Base-by-base conservation (phyloP, 2,797 vertebrate species). In the Orestias chungarensis region DNA sequence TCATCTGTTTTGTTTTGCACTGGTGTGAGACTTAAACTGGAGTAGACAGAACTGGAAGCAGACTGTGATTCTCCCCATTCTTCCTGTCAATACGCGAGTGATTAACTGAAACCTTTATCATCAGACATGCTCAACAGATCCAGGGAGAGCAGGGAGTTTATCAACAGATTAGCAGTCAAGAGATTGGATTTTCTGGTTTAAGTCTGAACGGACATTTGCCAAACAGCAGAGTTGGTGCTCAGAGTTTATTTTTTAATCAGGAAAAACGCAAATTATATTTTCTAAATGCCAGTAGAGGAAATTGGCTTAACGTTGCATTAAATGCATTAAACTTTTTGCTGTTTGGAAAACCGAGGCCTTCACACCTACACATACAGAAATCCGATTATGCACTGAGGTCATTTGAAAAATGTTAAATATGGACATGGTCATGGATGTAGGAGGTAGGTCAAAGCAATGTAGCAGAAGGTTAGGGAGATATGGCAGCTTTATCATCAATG, bases 11-110 rank as follows among this genome's bases (percentile, higher is more conserved):
- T 94, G 94, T 95, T 95, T 95, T 95, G 95, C 95, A 95, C 94
- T 95, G 95, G 94, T 95, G 94, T 95, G 95, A 95, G 94, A 95
- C 95, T 95, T 95, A 95, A 94, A 95, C 94, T 87, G 94, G 86
- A 88, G 90, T 74, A 79, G 90, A 93, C 94, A 87, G 75, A 75
- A 64, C 42, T 80, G 83, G 75, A 68, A 73, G 78, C 65, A 3
- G 55, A 38, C 54, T 57, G 85, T 62, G 70, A 50, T 82, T 64
- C 31, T 77, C 66, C 64, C 47, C 47, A 29, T 70, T 82, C 35
- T 52, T 83, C 65, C 57, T 70, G 71, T 76, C 75, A 75, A 27
- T 76, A 43, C 35, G 71, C 55, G 75, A 62, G 12, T 42, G 62
- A 71, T 65, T 47, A 78, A 47, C 65, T 75, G 75, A 71, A 54